These are phyloP conservation scores for Chloroceryle amazona DNA, from an alignment of 2,797 vertebrate genomes.

Conservation along the genomic window DNA sequence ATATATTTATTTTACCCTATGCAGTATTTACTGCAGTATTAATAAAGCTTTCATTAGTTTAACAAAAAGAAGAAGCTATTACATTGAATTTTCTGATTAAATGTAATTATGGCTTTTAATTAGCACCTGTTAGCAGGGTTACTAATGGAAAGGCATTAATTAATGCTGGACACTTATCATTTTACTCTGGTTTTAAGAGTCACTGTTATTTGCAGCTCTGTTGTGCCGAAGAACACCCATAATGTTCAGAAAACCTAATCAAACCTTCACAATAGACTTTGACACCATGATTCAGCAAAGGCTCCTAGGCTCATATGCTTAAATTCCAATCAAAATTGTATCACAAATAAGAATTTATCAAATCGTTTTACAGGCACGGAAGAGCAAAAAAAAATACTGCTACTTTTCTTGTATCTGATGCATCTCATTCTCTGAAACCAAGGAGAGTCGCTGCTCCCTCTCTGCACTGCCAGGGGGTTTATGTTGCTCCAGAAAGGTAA, in stretches of 20 bases:
- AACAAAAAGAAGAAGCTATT: conserved; percentile 44
- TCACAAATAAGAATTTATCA: not conserved
- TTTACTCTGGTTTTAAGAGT: conserved; percentile 19
- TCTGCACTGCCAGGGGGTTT: not conserved
- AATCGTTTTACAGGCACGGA: not conserved
- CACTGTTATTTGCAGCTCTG: not conserved
- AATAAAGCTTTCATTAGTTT: conserved; percentile 40
- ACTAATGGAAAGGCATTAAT: conserved; percentile 58
- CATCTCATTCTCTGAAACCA: not conserved
- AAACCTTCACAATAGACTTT: not conserved
- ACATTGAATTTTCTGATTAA: conserved; percentile 64
- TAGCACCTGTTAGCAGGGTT: conserved; percentile 26
- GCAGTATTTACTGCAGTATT: conserved; percentile 27
- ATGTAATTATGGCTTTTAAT: conserved; percentile 57
- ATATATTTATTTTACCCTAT: not conserved
- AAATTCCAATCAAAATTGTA: not conserved
- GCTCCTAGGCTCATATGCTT: not conserved
- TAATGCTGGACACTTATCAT: conserved; percentile 32
- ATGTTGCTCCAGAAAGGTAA: not conserved
- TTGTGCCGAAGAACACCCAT: not conserved
- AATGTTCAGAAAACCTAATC: not conserved
- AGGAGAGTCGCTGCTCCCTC: not conserved
- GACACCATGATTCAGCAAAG: not conserved
- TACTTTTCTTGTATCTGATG: not conserved
- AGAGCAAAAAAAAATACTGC: not conserved